A percentile compares a stretch with the other conserved stretches of the same genome.
Conservation (phyloP, 2,113 vertebrate genomes). For the Oreochromis spilurus region DNA sequence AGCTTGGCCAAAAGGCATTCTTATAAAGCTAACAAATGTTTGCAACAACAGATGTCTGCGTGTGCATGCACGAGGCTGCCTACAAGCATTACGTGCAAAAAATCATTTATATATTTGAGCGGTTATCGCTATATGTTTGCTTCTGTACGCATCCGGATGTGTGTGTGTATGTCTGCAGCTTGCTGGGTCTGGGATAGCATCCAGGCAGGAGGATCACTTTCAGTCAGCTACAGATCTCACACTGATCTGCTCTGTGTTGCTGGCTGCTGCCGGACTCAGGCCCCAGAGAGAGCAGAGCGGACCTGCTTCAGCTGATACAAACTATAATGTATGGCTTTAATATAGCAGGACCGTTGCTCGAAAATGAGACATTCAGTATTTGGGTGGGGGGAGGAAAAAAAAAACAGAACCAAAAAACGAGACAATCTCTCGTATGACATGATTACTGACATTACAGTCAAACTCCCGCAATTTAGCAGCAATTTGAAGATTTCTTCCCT, state of each 20-base stretch:
- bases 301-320: conserved; percentile 1
- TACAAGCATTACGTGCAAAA: not conserved
- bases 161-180: not conserved
- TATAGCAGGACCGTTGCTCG: not conserved
- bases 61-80: not conserved
- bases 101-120: not conserved
- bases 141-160: not conserved
- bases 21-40: not conserved
- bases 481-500: conserved; percentile 46
- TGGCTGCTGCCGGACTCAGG: conserved; percentile 37
- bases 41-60: not conserved
- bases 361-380: conserved; percentile 7
- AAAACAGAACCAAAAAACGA: not conserved
- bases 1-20: not conserved
- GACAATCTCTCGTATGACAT: conserved; percentile 5
- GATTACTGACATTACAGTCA: conserved; percentile 51
- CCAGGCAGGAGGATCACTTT: conserved; percentile 56
- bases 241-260: conserved; percentile 44
- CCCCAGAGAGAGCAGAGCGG: conserved; percentile 22
- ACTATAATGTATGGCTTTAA: conserved; percentile 40
- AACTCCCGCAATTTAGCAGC: conserved; percentile 47
- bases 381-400: not conserved
- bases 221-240: conserved; percentile 60
- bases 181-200: conserved; percentile 50
- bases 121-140: not conserved